phyloP scores from a whole-genome alignment of 2,113 vertebrate genomes.

The Pelmatolapia mariae region DNA sequence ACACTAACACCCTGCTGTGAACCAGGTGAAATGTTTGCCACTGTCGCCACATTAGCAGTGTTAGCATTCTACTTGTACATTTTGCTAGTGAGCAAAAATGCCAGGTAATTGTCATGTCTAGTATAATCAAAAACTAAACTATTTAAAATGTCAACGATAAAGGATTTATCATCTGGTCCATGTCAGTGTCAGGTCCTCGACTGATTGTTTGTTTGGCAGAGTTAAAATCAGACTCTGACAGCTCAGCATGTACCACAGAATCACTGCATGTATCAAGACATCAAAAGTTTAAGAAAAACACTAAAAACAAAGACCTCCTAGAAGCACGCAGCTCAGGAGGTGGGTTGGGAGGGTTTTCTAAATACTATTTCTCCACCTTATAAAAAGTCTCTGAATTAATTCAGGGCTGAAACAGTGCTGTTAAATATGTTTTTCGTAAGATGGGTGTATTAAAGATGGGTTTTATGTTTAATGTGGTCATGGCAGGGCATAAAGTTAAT shows the following conservation, averaged over 20 bases:
- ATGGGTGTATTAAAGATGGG: neutral
- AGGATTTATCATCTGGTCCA: neutral
- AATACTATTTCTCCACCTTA: neutral
- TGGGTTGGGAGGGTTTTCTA: neutral
- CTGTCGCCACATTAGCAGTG: neutral
- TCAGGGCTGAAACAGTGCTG: neutral
- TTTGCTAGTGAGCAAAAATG: neutral
- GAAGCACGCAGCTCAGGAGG: rapidly evolving
- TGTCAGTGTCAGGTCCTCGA: neutral
- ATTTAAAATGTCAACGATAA: neutral
- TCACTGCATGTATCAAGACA: neutral
- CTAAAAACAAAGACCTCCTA: neutral
- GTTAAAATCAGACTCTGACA: neutral
- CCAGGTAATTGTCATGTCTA: neutral
- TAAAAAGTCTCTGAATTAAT: neutral
- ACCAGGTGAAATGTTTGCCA: neutral
- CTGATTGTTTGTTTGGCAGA: neutral
- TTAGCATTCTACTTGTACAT: neutral
- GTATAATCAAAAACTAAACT: rapidly evolving
- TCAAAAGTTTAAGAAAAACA: neutral
- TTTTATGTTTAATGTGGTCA: neutral
- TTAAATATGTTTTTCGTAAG: neutral
- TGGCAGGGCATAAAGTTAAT: neutral
- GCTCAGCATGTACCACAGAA: rapidly evolving
- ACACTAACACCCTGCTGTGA: neutral